These are phyloP conservation scores for Paragorgia papillata DNA, from an alignment of 92 coral and sea anemone genomes.

Conservation along the genomic window DNA sequence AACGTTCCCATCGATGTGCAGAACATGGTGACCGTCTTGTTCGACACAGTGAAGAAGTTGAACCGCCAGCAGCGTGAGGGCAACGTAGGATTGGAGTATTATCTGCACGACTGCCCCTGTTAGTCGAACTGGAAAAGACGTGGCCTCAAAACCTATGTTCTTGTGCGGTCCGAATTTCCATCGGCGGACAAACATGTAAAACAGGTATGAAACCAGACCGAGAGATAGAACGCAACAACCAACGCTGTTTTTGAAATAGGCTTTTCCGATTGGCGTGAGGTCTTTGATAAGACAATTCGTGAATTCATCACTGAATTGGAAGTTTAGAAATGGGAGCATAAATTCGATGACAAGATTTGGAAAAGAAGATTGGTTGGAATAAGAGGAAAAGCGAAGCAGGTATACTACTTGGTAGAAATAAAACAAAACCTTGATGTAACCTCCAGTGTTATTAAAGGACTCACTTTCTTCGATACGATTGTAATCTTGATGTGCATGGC, in stretches of 20 bases:
- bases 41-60: conserved; percentile 21
- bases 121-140: conserved; percentile 21
- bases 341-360: conserved; percentile 2
- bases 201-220: not conserved
- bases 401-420: conserved; percentile 21
- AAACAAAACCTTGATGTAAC: conserved; percentile 29
- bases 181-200: conserved; percentile 1
- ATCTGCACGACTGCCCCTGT: conserved; percentile 5
- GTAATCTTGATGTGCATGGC: not conserved
- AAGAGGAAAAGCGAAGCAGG: conserved; percentile 11
- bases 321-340: conserved; percentile 25
- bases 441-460: not conserved
- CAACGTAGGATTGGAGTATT: conserved; percentile 10
- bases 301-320: conserved; percentile 7
- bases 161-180: not conserved
- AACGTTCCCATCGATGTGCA: conserved; percentile 21
- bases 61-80: conserved; percentile 9
- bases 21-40: not conserved
- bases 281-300: conserved; percentile 8
- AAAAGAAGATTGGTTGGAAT: not conserved
- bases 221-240: not conserved
- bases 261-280: conserved; percentile 5
- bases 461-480: conserved; percentile 12
- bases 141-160: not conserved
- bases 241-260: conserved; percentile 13